A percentile compares a stretch with the other conserved stretches of the same genome.
These are phyloP conservation scores for Ichneumon xanthorius DNA, from an alignment of 2,888 invertebrate genomes.

Conservation along the genomic window DNA sequence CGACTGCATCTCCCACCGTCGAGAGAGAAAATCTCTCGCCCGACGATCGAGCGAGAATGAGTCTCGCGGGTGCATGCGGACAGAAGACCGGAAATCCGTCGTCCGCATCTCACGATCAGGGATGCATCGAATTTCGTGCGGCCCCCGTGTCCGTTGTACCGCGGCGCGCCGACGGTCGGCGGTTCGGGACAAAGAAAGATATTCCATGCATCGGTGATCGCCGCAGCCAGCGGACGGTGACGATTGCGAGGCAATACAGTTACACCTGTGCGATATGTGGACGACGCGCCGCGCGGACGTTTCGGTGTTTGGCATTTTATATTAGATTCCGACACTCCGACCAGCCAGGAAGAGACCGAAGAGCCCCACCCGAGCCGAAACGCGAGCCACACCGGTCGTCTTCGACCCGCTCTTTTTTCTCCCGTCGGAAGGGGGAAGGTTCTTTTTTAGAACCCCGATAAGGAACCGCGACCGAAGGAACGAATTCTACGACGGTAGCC, in stretches of 20 bases:
- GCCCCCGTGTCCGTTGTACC: slow-evolving; percentile 7
- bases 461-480: neutral
- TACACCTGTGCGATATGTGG: slow-evolving; percentile 1
- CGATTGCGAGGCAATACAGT: slow-evolving; percentile 59
- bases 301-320: slow-evolving; percentile 3
- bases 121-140: slow-evolving; percentile 63
- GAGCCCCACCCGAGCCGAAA: neutral
- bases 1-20: neutral
- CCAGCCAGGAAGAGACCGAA: slow-evolving; percentile 14
- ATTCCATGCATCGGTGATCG: slow-evolving; percentile 71
- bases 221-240: slow-evolving; percentile 63
- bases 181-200: slow-evolving; percentile 68
- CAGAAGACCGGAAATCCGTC: slow-evolving; percentile 61
- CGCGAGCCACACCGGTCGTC: neutral
- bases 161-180: neutral
- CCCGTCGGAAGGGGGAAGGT: neutral
- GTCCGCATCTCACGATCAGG: slow-evolving; percentile 59
- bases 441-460: neutral
- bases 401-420: neutral
- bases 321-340: slow-evolving; percentile 22
- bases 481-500: neutral
- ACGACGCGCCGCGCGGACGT: slow-evolving; percentile 15
- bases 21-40: slow-evolving; percentile 5
- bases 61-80: slow-evolving; percentile 9
- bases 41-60: slow-evolving; percentile 17